Conservation (phyloP, 2,888 invertebrate genomes). For the Mechanitis mazaeus region DNA sequence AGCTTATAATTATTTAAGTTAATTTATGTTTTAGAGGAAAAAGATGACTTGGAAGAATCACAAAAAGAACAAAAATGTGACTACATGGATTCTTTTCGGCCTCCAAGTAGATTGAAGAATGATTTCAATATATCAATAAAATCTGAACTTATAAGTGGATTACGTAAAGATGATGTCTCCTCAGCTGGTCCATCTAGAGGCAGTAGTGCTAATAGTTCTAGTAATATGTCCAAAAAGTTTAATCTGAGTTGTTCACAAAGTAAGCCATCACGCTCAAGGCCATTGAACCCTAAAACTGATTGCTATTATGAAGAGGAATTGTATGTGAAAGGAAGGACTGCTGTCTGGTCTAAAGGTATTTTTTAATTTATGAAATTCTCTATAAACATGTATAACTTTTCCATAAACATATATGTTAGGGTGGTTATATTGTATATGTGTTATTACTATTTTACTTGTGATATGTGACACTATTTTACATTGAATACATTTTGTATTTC, state of each 20-base stretch:
- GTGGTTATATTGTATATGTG: too few relatives aligned
- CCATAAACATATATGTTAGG: too few relatives aligned
- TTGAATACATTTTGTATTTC: too few relatives aligned
- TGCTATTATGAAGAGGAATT: constrained; percentile 88
- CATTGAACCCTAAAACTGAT: constrained; percentile 60
- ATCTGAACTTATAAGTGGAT: constrained; percentile 54
- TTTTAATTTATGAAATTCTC: too few relatives aligned
- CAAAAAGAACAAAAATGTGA: constrained; percentile 56
- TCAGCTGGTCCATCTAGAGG: constrained; percentile 52
- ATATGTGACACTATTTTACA: too few relatives aligned
- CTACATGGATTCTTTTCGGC: constrained; percentile 59
- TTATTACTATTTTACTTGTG: too few relatives aligned
- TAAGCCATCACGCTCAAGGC: constrained; percentile 39
- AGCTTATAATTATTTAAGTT: neutral
- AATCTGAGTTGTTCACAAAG: constrained; percentile 44
- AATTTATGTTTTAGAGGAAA: constrained; percentile 43
- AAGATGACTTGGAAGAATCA: constrained; percentile 45
- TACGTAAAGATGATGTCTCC: constrained; percentile 50
- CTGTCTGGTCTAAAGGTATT: constrained; percentile 85
- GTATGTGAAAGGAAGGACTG: constrained; percentile 89
- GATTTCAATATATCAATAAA: constrained; percentile 70
- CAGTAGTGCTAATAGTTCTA: constrained; percentile 65
- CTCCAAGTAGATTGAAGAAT: constrained; percentile 58
- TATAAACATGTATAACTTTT: too few relatives aligned
- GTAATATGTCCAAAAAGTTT: constrained; percentile 68